Evolutionary conservation across 2,888 invertebrate species (phyloP), one percentile per base, ranked within the genome.

Genomic region (Lacanobia oleracea): DNA sequence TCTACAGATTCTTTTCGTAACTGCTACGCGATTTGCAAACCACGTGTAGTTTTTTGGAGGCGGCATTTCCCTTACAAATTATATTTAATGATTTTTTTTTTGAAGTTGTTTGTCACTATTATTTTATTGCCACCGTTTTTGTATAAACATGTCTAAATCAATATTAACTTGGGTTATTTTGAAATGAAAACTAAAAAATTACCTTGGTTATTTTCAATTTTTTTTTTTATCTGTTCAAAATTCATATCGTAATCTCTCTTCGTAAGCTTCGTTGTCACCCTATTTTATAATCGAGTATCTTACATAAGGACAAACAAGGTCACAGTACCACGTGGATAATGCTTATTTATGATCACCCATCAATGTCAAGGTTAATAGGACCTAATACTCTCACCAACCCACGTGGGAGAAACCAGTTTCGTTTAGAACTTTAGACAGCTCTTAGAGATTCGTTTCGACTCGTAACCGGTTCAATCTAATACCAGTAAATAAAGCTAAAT

Each of bases 1-100:
- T 48, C 75, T 75, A 75, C 79, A 50, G 14, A 37, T 51, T 57
- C 0, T 60, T 56, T 54, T 12, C 50, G 61, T 37, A 79, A 21
- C 60, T 6, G 79, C 75, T 79, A 72, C 72, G 73, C 37, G 23
- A 6, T 57, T 43, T 0, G 23, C 43, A 43, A 16, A 33, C 2
- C 21, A 10, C 4, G 21, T 8, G 10, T 37, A 21, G 33, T 10
- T 23, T 21, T 59, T 62, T 7, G n/a, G n/a, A n/a, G n/a, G n/a
- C n/a, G n/a, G n/a, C n/a, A n/a, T n/a, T n/a, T n/a, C 23, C 23
- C 23, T 23, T 23, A 33, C 33, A 33, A 33, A 6, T 33, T 4
- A 33, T 33, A 33, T 33, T 4, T 6, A 2, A 33, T 5, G 33
- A 33, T 4, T 6, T 6, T 4, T 6, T 6, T 33, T 14, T 23